These are phyloP conservation scores for Pelvicachromis taeniatus DNA, from an alignment of 2,113 vertebrate species.

Conservation along the genomic window DNA sequence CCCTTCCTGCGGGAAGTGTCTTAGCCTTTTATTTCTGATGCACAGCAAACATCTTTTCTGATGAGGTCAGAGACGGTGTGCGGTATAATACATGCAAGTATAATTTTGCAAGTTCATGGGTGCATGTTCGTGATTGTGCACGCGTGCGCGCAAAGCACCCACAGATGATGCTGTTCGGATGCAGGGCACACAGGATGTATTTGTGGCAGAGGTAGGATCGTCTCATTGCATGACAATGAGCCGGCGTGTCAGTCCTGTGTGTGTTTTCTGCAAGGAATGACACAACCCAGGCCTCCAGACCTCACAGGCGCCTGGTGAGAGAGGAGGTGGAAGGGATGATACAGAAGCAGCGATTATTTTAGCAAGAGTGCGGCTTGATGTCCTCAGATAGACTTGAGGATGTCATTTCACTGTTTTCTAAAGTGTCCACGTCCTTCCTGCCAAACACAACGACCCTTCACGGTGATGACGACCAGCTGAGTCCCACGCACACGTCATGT, in stretches of 20 bases:
- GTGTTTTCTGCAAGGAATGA: slow-evolving; percentile 46
- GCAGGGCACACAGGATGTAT: slow-evolving; percentile 45
- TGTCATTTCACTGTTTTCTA: background rate
- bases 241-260: slow-evolving; percentile 26
- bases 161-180: slow-evolving; percentile 45
- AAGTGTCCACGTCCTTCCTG: background rate
- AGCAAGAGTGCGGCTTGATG: slow-evolving; percentile 36
- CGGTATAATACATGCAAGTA: background rate
- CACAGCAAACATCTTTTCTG: background rate
- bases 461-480: slow-evolving; percentile 12
- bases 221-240: slow-evolving; percentile 63
- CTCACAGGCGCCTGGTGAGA: background rate
- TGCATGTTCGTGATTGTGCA: background rate
- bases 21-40: slow-evolving; percentile 1
- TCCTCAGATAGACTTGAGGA: slow-evolving; percentile 35
- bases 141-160: background rate
- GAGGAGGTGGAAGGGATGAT: slow-evolving; percentile 5
- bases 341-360: slow-evolving; percentile 28
- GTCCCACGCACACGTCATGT: background rate
- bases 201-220: slow-evolving; percentile 38
- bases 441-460: background rate
- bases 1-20: background rate
- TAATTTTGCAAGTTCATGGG: background rate
- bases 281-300: slow-evolving; percentile 39
- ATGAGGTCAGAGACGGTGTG: slow-evolving; percentile 16